Conservation (phyloP, 2,888 invertebrate species). For the Lasioglossum lativentre region DNA sequence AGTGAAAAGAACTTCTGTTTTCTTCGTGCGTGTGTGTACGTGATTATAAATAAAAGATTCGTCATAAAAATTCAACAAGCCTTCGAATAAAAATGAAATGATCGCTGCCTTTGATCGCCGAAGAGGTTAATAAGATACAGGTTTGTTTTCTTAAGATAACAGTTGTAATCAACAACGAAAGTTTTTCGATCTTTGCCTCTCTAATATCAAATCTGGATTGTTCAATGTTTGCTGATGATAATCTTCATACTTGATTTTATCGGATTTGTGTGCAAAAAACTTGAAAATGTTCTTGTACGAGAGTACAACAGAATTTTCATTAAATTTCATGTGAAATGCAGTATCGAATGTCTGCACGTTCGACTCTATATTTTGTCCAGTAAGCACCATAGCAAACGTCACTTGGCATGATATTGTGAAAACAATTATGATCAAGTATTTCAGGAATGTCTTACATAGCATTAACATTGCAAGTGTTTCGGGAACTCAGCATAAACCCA, state of each 20-base stretch:
- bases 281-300: not conserved
- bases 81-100: not conserved
- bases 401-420: too few species aligned
- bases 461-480: too few species aligned
- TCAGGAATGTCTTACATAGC: too few species aligned
- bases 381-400: too few species aligned
- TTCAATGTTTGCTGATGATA: not conserved
- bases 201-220: not conserved
- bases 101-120: not conserved
- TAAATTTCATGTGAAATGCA: too few species aligned
- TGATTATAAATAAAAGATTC: not conserved
- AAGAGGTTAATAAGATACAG: constrained; percentile 6
- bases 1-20: not conserved
- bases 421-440: too few species aligned
- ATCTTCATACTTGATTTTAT: constrained; percentile 3
- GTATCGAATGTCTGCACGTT: too few species aligned
- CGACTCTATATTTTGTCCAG: too few species aligned
- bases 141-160: constrained; percentile 16
- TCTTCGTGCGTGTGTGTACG: not conserved
- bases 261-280: not conserved
- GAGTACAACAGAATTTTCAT: too few species aligned
- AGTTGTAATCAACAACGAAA: not conserved
- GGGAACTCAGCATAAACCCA: too few species aligned
- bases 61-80: not conserved
- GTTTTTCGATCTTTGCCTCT: not conserved